A percentile compares a stretch with the other conserved stretches of the same genome.
Evolutionary conservation across 2,113 vertebrate species (phyloP).

Genomic region (Acrocephalus arundinaceus): DNA sequence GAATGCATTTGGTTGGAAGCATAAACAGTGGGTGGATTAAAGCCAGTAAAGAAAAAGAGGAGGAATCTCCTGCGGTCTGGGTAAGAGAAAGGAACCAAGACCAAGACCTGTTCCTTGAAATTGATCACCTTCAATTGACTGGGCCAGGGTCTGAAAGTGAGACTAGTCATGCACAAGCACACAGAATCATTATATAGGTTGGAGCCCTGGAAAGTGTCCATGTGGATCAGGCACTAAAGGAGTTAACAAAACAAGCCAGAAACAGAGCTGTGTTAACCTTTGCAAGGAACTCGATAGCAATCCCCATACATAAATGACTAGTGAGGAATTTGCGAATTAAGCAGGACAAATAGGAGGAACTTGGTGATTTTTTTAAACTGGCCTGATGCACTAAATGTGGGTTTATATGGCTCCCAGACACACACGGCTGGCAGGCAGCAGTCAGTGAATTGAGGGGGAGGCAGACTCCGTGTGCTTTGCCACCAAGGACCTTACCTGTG

Average conservation of each 20-base stretch:
- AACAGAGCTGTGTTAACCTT: neutral
- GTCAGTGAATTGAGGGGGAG: neutral
- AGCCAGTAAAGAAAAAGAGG: neutral
- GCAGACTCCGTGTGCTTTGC: neutral
- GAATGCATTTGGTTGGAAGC: neutral
- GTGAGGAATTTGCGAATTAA: neutral
- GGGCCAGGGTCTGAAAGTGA: neutral
- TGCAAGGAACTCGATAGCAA: neutral
- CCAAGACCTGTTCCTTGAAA: neutral
- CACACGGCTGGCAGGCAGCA: neutral
- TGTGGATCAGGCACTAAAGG: neutral
- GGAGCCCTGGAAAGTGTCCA: neutral
- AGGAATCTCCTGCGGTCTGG: neutral
- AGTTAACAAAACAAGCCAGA: neutral
- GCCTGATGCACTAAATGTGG: neutral
- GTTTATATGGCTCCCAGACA: neutral
- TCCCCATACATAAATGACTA: neutral
- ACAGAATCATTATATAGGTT: neutral
- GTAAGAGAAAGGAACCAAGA: neutral
- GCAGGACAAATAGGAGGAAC: neutral
- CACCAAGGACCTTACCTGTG: neutral
- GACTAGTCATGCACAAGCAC: neutral
- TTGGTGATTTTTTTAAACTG: neutral
- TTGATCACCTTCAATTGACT: neutral
- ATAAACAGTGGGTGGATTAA: conserved; percentile 19